Evolutionary conservation across 2,797 vertebrate species (phyloP), one percentile per base, ranked within the genome.

Genomic region (Argentina silus): DNA sequence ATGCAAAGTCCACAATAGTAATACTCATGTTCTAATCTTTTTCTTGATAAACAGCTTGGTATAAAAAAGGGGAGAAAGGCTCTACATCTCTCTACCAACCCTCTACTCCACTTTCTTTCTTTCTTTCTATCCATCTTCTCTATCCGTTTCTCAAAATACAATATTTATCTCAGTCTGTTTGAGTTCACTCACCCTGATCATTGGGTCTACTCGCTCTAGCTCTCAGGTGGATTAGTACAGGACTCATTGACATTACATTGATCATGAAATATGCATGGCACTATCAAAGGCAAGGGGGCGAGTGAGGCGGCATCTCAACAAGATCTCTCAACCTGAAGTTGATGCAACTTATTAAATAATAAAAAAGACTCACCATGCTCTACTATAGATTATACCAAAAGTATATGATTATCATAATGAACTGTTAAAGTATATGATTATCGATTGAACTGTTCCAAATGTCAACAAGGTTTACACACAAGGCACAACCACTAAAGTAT

Each of bases 231-330:
- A 93, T 92, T 89, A 84, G 83, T 89, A 79, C 81, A 81, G 87
- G 86, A 90, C 88, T 92, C 91, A 90, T 89, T 91, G 91, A 89
- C 90, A 92, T 93, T 91, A 91, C 88, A 87, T 84, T 78, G 84
- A 79, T 87, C 89, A 92, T 94, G 90, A 93, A 94, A 93, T 91
- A 93, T 93, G 89, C 86, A 93, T 90, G 87, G 84, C 80, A 84
- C 85, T 87, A 91, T 93, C 88, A 92, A 92, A 93, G 89, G 86
- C 87, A 85, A 86, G 67, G 79, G 79, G 75, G 67, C 19, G 70
- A 84, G 78, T 84, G 85, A 89, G 86, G 77, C 48, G 47, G 72
- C 81, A 78, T 90, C 87, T 83, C 81, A 72, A 83, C 87, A 82
- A 83, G 85, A 80, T 79, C 76, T 80, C 81, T 14, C 75, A 79